These are phyloP conservation scores for Leptopilina syphax DNA, from an alignment of 2,888 invertebrate genomes.

Conservation along the genomic window DNA sequence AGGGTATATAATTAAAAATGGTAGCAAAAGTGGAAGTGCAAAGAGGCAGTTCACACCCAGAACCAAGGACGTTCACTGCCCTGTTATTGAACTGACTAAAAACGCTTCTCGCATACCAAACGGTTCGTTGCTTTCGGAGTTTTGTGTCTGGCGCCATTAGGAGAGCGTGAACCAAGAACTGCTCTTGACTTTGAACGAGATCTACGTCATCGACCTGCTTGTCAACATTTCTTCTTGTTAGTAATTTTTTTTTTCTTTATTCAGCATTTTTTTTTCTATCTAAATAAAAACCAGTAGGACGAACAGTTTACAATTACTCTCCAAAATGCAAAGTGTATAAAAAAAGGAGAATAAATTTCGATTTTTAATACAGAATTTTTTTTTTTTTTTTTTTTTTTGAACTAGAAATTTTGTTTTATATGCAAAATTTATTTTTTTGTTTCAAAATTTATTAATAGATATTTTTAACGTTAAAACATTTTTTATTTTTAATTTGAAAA, in stretches of 20 bases:
- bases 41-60: constrained; percentile 41
- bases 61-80: constrained; percentile 71
- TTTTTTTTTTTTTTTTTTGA: no score
- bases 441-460: no score
- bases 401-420: no score
- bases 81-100: constrained; percentile 54
- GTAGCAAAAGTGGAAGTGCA: constrained; percentile 13
- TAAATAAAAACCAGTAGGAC: background rate
- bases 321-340: background rate
- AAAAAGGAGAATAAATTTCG: background rate
- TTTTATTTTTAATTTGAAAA: no score
- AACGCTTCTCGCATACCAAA: constrained; percentile 41
- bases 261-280: constrained; percentile 5
- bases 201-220: constrained; percentile 36
- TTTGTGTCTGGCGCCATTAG: constrained; percentile 61
- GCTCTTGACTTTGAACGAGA: constrained; percentile 25
- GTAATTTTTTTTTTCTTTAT: background rate
- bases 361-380: no score
- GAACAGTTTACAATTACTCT: background rate
- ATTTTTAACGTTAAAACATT: no score
- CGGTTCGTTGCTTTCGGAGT: constrained; percentile 40
- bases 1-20: background rate
- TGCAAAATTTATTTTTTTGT: no score
- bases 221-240: constrained; percentile 31
- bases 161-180: constrained; percentile 45